Base-by-base conservation (phyloP, 1,140 invertebrate species). In the Drosophila mauritiana region DNA sequence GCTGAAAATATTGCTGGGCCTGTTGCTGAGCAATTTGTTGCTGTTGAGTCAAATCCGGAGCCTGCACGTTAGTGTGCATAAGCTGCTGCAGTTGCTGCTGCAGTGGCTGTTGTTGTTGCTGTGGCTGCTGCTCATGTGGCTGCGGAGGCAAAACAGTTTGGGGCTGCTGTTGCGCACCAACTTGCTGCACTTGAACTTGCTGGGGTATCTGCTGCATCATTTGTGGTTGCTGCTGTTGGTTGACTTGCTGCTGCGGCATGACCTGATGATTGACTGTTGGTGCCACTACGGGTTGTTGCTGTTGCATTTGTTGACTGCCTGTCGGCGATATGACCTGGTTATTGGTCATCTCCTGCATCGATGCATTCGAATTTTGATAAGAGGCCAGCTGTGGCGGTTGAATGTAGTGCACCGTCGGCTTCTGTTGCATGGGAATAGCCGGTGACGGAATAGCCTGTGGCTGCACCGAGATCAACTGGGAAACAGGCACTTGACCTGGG, bases 71-170 rank as follows among this genome's bases (percentile, higher is more conserved):
- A 1, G 59, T 69, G 15, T 92, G 89, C 58, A 82, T 76, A 11
- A 83, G 58, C 43, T 92, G 91, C 45, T 90, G 85, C 27, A 86
- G 27, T 53, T 92, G 89, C 15, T 89, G 89, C 49, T 93, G 92
- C 40, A 74, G 56, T 34, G 59, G 25, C n/a, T 42, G 51, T 20
- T 90, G 93, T 51, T 94, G 93, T 34, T 93, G 89, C 12, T 93
- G 90, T 31, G 93, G 78, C 58, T 92, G 90, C 51, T 92, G 92
- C 37, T 85, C 77, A n/a, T 80, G 85, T 25, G 89, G 93, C 57
- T 94, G 46, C 13, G 46, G 46, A 0, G 46, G 53, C 43, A 68
- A 34, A 2, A 76, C 63, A 1, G 51, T 25, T 43, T 65, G 73
- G 5, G 57, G 53, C 10, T 53, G 58, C 39, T 78, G 77, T 17